These are phyloP conservation scores for Diplodus sargus DNA, from an alignment of 2,797 vertebrate genomes.

Conservation along the genomic window DNA sequence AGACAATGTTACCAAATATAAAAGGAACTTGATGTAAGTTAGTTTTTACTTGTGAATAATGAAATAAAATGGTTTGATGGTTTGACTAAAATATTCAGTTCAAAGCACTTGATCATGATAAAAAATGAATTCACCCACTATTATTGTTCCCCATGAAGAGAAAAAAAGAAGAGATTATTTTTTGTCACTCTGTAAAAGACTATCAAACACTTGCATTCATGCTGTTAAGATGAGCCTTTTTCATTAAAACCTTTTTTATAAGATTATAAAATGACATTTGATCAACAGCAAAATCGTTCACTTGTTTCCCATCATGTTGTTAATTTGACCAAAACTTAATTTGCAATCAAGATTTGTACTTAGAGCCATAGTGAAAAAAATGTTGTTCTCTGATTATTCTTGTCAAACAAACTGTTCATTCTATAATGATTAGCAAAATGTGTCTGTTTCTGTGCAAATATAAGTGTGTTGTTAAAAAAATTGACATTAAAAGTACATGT, in stretches of 20 bases:
- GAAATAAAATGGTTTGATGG: constrained; percentile 42
- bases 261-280: constrained; percentile 28
- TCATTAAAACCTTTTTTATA: constrained; percentile 31
- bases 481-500: constrained; percentile 74
- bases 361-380: constrained; percentile 47
- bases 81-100: constrained; percentile 57
- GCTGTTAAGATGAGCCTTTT: constrained; percentile 56
- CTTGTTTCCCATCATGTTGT: constrained; percentile 26
- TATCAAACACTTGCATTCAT: constrained; percentile 51
- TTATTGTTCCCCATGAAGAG: constrained; percentile 41
- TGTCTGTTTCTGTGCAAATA: constrained; percentile 73
- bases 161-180: constrained; percentile 49
- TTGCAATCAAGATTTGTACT: constrained; percentile 45
- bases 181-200: constrained; percentile 56
- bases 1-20: constrained; percentile 91
- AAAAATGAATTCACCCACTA: constrained; percentile 46
- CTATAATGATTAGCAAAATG: constrained; percentile 54
- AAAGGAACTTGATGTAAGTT: constrained; percentile 63
- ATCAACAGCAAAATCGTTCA: constrained; percentile 23
- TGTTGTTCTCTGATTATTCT: constrained; percentile 47
- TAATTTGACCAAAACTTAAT: constrained; percentile 57
- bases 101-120: constrained; percentile 52
- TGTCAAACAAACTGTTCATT: constrained; percentile 64
- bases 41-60: constrained; percentile 60
- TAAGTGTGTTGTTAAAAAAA: constrained; percentile 71